Evolutionary conservation across 2,113 vertebrate species (phyloP).

Genomic region (Equus quagga): DNA sequence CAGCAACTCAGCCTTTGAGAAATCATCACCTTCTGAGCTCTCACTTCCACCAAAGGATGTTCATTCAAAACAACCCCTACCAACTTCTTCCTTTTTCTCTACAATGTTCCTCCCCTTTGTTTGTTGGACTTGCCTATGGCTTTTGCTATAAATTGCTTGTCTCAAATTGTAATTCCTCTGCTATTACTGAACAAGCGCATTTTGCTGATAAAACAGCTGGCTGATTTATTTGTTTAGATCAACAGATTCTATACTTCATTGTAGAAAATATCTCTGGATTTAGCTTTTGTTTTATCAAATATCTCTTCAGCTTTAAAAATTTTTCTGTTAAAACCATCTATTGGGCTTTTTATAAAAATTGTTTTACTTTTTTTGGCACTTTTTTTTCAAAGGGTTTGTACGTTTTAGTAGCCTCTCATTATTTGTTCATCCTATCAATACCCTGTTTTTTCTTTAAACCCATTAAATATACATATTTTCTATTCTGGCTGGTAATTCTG

Average conservation of each 20-base stretch:
- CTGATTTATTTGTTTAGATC: too few relatives aligned
- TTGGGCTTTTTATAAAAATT: not conserved
- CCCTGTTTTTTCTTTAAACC: not conserved
- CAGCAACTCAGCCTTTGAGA: too few relatives aligned
- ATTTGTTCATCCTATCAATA: not conserved
- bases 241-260: not conserved
- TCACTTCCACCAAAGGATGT: too few relatives aligned
- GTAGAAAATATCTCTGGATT: not conserved
- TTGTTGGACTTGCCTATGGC: too few relatives aligned
- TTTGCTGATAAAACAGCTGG: too few relatives aligned
- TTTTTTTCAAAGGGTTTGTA: not conserved
- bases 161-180: too few relatives aligned
- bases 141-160: too few relatives aligned
- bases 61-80: too few relatives aligned
- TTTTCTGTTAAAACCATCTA: not conserved
- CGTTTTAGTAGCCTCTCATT: not conserved
- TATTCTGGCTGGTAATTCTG: not conserved
- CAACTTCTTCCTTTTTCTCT: too few relatives aligned
- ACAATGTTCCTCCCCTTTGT: too few relatives aligned
- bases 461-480: not conserved
- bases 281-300: not conserved
- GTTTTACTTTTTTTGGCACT: not conserved
- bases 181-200: too few relatives aligned
- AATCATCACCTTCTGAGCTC: too few relatives aligned
- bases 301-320: not conserved